A percentile compares a stretch with the other conserved stretches of the same genome.
phyloP scores from a whole-genome alignment of 1,140 invertebrate genomes.

The Cecropterus lyciades region DNA sequence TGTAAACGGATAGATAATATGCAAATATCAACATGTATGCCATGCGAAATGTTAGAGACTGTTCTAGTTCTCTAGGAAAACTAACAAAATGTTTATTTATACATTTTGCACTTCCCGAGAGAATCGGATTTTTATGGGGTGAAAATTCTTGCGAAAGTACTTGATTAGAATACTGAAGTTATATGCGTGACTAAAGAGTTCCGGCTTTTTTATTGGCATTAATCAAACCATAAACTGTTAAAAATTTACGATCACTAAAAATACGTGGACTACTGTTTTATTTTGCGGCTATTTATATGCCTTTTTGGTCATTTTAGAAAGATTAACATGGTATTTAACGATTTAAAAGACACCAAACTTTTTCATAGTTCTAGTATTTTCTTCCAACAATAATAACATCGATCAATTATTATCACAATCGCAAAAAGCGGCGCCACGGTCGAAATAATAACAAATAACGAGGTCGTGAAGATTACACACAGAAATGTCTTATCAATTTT shows the following conservation, averaged over 20 bases:
- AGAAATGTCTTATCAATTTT: conserved; percentile 1
- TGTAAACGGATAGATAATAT: conserved; percentile 13
- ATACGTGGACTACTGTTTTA: neutral
- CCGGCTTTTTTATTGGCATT: neutral
- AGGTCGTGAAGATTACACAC: conserved; percentile 12
- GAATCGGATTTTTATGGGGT: conserved; percentile 11
- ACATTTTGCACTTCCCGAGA: conserved; percentile 3
- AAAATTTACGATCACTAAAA: neutral
- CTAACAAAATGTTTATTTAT: conserved; percentile 28
- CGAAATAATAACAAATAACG: conserved; percentile 12
- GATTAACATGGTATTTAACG: too few relatives aligned
- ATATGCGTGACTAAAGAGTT: conserved; percentile 2
- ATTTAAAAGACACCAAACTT: too few relatives aligned
- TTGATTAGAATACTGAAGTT: conserved; percentile 8
- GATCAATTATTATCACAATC: neutral
- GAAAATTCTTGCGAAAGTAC: conserved; percentile 18
- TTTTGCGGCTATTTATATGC: neutral
- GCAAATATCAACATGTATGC: conserved; percentile 5
- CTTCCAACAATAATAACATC: too few relatives aligned
- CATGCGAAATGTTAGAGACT: conserved; percentile 7
- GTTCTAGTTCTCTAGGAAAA: conserved; percentile 18
- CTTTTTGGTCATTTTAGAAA: too few relatives aligned
- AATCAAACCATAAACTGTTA: too few relatives aligned
- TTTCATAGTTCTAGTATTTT: too few relatives aligned
- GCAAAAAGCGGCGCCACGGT: conserved; percentile 3